Evolutionary conservation across 2,113 vertebrate species (phyloP).

Genomic region (Cyanoderma ruficeps): DNA sequence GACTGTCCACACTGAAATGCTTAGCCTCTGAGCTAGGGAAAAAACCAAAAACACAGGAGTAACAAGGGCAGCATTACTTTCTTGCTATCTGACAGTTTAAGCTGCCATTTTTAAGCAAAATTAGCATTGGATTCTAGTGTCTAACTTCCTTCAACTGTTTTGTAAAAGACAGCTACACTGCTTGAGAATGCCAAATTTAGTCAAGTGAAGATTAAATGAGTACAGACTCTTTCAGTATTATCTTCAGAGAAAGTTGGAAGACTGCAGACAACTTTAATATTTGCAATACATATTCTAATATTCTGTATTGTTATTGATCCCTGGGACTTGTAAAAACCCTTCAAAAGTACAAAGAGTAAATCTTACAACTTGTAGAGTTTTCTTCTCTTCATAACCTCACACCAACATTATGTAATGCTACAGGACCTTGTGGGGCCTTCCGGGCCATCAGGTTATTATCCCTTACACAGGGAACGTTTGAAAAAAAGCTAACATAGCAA

Average conservation of each 20-base stretch:
- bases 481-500: background rate
- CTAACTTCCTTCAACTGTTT: background rate
- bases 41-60: slow-evolving; percentile 36
- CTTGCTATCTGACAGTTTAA: slow-evolving; percentile 44
- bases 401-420: background rate
- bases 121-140: slow-evolving; percentile 9
- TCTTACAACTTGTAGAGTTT: background rate
- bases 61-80: slow-evolving; percentile 44
- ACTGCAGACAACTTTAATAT: background rate
- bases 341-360: background rate
- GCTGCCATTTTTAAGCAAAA: slow-evolving; percentile 21
- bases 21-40: slow-evolving; percentile 27
- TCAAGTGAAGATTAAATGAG: background rate
- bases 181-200: background rate
- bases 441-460: background rate
- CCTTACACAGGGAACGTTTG: background rate
- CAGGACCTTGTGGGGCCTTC: background rate
- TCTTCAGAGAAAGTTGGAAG: background rate
- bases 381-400: background rate
- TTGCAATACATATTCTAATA: background rate
- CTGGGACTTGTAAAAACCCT: background rate
- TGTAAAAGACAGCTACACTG: background rate
- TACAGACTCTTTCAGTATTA: background rate
- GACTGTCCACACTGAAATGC: slow-evolving; percentile 34
- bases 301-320: background rate